A percentile compares a stretch with the other conserved stretches of the same genome.
Conservation (phyloP, 30 jellyfish, hydroid and myxozoan species). For the Aurelia sp. region DNA sequence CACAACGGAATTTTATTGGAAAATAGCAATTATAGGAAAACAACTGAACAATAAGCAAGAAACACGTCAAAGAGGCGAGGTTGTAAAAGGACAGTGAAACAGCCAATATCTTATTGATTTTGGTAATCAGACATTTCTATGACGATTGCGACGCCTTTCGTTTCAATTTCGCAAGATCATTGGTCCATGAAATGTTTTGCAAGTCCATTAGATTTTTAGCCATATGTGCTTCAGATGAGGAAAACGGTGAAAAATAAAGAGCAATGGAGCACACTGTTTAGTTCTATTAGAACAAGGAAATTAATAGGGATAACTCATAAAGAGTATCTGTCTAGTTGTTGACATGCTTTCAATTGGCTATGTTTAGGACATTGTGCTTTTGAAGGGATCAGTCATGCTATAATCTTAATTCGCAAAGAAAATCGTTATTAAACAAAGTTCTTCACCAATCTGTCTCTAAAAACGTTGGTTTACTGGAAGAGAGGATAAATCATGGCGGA, state of each 20-base stretch:
- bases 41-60: too few relatives aligned
- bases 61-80: too few relatives aligned
- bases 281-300: background rate
- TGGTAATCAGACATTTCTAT: too few relatives aligned
- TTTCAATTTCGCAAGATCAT: background rate
- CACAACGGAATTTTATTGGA: too few relatives aligned
- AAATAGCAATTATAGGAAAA: too few relatives aligned
- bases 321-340: slow-evolving; percentile 15
- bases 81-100: too few relatives aligned
- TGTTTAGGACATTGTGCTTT: slow-evolving; percentile 22
- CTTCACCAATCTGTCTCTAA: slow-evolving; percentile 6
- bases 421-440: slow-evolving; percentile 19
- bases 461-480: slow-evolving; percentile 8
- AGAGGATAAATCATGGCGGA: slow-evolving; percentile 44
- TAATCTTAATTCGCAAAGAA: slow-evolving; percentile 67
- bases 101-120: too few relatives aligned
- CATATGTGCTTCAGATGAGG: slow-evolving; percentile 51
- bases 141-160: too few relatives aligned
- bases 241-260: slow-evolving; percentile 19
- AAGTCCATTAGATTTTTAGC: slow-evolving; percentile 5
- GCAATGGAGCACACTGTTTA: slow-evolving; percentile 35
- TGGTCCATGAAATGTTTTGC: slow-evolving; percentile 42
- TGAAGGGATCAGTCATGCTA: slow-evolving; percentile 28
- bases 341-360: background rate
- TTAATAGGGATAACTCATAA: slow-evolving; percentile 2